These are phyloP conservation scores for Anolis apletophallus DNA, from an alignment of 2,797 vertebrate genomes.

Conservation along the genomic window DNA sequence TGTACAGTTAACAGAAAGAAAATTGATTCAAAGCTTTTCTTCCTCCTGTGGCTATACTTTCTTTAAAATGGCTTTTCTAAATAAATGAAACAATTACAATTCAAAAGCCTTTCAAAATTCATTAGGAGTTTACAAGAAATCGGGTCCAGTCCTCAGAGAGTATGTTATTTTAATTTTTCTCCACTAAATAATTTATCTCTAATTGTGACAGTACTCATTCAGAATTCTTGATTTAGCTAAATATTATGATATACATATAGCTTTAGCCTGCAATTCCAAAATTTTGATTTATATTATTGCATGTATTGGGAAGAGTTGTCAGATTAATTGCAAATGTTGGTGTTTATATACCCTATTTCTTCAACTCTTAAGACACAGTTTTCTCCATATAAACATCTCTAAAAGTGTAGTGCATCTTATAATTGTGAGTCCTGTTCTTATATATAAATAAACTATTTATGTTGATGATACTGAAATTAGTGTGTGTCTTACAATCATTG, in stretches of 20 bases:
- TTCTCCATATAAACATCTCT: too few relatives aligned
- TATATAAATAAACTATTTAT: too few relatives aligned
- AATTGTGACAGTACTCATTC: not conserved
- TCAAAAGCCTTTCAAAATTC: fast-evolving
- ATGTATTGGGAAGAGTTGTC: not conserved
- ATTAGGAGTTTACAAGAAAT: fast-evolving
- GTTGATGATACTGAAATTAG: too few relatives aligned
- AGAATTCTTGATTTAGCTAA: not conserved
- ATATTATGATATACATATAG: too few relatives aligned
- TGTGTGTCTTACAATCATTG: too few relatives aligned
- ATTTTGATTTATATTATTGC: not conserved
- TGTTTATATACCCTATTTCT: not conserved
- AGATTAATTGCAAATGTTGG: not conserved
- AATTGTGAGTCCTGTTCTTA: too few relatives aligned
- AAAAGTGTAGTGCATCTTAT: too few relatives aligned
- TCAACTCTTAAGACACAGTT: too few relatives aligned
- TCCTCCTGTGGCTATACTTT: not conserved
- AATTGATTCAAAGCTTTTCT: not conserved
- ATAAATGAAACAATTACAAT: conserved; percentile 4
- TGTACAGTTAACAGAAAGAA: not conserved
- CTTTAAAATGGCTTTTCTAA: not conserved
- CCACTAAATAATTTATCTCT: not conserved
- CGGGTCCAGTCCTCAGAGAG: fast-evolving
- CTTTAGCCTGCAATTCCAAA: not conserved
- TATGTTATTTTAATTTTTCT: fast-evolving